These are phyloP conservation scores for Scomber colias DNA, from an alignment of 2,113 vertebrate species.

Conservation along the genomic window DNA sequence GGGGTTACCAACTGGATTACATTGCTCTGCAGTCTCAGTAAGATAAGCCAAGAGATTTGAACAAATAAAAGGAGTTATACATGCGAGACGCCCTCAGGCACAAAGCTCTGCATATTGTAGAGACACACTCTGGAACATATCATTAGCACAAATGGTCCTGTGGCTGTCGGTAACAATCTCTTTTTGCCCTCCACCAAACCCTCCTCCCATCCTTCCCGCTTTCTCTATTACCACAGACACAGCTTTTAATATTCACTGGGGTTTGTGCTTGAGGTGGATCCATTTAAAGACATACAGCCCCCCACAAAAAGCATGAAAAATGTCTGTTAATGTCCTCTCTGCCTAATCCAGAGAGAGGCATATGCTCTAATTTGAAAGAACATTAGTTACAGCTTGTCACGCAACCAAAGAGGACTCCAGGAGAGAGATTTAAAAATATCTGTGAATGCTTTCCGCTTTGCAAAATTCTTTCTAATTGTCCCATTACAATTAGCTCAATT, in stretches of 20 bases:
- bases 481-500: conserved; percentile 82
- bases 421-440: conserved; percentile 75
- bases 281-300: conserved; percentile 58
- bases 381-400: conserved; percentile 80
- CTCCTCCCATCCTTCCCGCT: conserved; percentile 42
- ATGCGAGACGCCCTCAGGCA: conserved; percentile 60
- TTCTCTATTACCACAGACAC: conserved; percentile 55
- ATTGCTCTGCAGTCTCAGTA: conserved; percentile 50
- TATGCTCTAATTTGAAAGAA: conserved; percentile 73
- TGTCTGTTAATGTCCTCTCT: conserved; percentile 59
- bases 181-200: conserved; percentile 63
- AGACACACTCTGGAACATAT: conserved; percentile 75
- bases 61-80: conserved; percentile 74
- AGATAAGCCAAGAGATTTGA: conserved; percentile 71
- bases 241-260: conserved; percentile 73
- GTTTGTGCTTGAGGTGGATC: conserved; percentile 65
- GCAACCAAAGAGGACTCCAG: conserved; percentile 66
- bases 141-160: conserved; percentile 80
- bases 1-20: conserved; percentile 29
- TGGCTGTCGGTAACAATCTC: conserved; percentile 79
- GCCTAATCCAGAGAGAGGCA: conserved; percentile 69
- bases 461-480: conserved; percentile 77
- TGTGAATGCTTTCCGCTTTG: conserved; percentile 62
- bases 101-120: conserved; percentile 68
- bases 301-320: conserved; percentile 59